These are phyloP conservation scores for Drosophila hamatofila DNA, from an alignment of 2,888 invertebrate genomes.

Conservation along the genomic window DNA sequence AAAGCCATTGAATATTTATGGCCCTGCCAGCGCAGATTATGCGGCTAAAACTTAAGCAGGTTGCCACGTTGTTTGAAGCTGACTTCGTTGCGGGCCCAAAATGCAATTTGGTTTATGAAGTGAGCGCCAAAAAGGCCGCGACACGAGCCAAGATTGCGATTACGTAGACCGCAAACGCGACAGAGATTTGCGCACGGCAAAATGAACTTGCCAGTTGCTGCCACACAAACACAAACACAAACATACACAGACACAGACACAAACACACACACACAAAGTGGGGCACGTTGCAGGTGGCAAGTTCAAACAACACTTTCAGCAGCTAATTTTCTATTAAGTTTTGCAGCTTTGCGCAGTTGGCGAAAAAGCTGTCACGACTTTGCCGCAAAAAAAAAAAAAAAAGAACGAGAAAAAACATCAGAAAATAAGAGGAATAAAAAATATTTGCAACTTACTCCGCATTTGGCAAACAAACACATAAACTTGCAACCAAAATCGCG, in stretches of 20 bases:
- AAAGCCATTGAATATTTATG: conserved; percentile 78
- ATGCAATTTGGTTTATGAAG: conserved; percentile 80
- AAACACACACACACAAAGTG: conserved; percentile 7
- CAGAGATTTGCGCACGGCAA: conserved; percentile 61
- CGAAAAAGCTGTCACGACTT: conserved; percentile 54
- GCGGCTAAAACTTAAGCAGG: conserved; percentile 77
- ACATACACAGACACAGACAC: no score
- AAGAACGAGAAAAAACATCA: no score
- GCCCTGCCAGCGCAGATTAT: conserved; percentile 72
- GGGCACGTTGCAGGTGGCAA: conserved; percentile 49
- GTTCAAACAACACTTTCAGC: conserved; percentile 63
- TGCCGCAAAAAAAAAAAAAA: conserved; percentile 20
- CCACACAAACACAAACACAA: neutral
- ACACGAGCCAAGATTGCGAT: conserved; percentile 31
- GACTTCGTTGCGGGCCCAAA: conserved; percentile 46
- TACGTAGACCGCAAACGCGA: conserved; percentile 35
- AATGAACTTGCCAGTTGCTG: conserved; percentile 69
- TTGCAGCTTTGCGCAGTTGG: conserved; percentile 44
- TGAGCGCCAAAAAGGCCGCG: conserved; percentile 55
- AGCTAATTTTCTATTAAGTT: conserved; percentile 70
- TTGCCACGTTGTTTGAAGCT: conserved; percentile 54
- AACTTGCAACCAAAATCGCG: conserved; percentile 43
- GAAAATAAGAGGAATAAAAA: conserved; percentile 4
- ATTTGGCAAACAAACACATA: conserved; percentile 50
- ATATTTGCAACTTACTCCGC: conserved; percentile 41